A percentile compares a stretch with the other conserved stretches of the same genome.
Evolutionary conservation across 2,797 vertebrate genomes (phyloP).

Genomic region (Paguma larvata): DNA sequence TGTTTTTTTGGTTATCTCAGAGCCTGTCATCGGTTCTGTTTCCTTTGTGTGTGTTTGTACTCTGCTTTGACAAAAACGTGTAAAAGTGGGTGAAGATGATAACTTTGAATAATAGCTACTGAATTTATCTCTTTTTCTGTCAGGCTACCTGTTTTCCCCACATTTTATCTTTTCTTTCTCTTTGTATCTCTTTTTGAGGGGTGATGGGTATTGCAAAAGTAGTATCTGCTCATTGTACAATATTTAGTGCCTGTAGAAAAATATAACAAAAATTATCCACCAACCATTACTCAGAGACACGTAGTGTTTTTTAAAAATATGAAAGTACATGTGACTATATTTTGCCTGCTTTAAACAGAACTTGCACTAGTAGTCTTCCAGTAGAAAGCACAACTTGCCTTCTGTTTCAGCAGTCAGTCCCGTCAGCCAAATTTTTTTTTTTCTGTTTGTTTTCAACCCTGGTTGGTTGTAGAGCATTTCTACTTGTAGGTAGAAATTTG

Average conservation of each 20-base stretch:
- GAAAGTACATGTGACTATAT: neutral
- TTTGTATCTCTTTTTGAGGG: neutral
- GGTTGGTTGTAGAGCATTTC: conserved; percentile 24
- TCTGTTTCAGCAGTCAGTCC: neutral
- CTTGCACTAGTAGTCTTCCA: neutral
- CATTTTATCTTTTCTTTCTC: neutral
- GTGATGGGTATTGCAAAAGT: neutral
- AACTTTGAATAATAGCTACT: conserved; percentile 57
- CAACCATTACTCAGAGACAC: conserved; percentile 9
- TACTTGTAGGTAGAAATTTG: neutral
- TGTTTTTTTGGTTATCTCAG: neutral
- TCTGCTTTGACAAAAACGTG: neutral
- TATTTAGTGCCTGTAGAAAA: conserved; percentile 44
- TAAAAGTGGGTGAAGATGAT: conserved; percentile 45
- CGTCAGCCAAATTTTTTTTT: neutral
- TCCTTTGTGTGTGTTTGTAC: neutral
- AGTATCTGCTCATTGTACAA: neutral
- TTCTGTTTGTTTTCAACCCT: conserved; percentile 17
- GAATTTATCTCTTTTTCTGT: conserved; percentile 35
- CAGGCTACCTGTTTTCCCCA: neutral
- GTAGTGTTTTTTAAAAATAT: neutral
- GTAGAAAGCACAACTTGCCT: conserved; percentile 24
- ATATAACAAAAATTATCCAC: neutral
- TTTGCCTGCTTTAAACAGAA: conserved; percentile 59
- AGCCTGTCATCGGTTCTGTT: neutral